phyloP scores from a whole-genome alignment of 2,113 vertebrate genomes.

The Dasyurus viverrinus region DNA sequence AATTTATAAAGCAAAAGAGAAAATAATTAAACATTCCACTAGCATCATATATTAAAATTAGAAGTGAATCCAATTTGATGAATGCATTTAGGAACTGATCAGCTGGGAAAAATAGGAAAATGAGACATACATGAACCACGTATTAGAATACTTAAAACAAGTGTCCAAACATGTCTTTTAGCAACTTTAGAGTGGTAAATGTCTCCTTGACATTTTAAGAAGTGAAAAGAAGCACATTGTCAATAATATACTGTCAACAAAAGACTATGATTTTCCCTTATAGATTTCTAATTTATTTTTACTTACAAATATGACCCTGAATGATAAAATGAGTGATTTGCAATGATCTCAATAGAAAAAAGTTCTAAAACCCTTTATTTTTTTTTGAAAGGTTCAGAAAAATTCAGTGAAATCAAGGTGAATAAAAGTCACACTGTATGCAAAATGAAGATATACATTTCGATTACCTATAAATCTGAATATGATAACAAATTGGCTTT shows the following conservation, averaged over 20 bases:
- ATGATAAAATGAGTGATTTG: background rate
- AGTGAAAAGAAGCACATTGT: background rate
- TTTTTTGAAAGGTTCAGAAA: background rate
- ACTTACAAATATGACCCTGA: constrained; percentile 31
- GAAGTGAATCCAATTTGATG: constrained; percentile 21
- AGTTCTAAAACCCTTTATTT: background rate
- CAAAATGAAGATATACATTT: constrained; percentile 20
- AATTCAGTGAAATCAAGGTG: background rate
- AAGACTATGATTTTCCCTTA: constrained; percentile 20
- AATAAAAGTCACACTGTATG: constrained; percentile 18
- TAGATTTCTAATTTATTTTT: background rate
- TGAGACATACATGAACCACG: background rate
- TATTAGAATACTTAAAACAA: background rate
- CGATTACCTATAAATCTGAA: background rate
- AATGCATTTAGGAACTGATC: background rate
- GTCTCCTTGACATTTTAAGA: background rate
- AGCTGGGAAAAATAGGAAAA: constrained; percentile 36
- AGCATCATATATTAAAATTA: constrained; percentile 3
- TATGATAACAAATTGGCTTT: background rate
- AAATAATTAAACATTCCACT: background rate
- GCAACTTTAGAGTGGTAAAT: constrained; percentile 32
- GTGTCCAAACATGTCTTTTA: background rate
- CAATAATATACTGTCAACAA: background rate
- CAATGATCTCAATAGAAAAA: background rate
- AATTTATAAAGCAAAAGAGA: background rate